Percentiles rank a stretch among this genome's conserved stretches.
phyloP scores from a whole-genome alignment of 2,888 invertebrate species.

The Zygaena filipendulae region DNA sequence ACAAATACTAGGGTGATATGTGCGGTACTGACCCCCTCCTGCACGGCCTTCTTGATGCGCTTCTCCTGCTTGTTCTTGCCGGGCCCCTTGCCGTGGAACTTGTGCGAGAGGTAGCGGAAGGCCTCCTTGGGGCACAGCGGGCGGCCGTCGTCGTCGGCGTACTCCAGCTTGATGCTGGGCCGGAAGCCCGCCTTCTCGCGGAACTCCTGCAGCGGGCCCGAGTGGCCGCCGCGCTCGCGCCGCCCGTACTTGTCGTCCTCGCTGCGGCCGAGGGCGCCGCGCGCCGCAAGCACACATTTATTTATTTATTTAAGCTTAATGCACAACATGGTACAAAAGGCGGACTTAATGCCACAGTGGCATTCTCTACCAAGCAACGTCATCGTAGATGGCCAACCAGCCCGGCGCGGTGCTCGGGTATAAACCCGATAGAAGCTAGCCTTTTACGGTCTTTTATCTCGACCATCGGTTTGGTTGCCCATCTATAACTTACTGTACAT shows the following conservation, averaged over 20 bases:
- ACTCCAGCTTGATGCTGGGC: conserved; percentile 95
- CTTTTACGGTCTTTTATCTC: too few relatives aligned
- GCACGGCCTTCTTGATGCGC: conserved; percentile 91
- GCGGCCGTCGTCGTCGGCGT: conserved; percentile 96
- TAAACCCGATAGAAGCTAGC: too few relatives aligned
- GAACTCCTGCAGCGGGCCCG: conserved; percentile 91
- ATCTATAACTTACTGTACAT: too few relatives aligned
- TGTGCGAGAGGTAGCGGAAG: conserved; percentile 94
- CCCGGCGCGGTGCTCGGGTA: too few relatives aligned
- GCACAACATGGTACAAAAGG: too few relatives aligned
- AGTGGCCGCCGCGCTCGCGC: conserved; percentile 73
- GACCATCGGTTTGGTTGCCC: too few relatives aligned
- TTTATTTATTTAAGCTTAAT: too few relatives aligned
- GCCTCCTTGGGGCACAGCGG: conserved; percentile 95
- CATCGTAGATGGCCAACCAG: background rate
- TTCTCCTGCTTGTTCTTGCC: conserved; percentile 99
- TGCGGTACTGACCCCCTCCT: conserved; percentile 90
- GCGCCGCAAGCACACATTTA: too few relatives aligned
- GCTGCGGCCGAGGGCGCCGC: too few relatives aligned
- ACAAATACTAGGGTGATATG: too few relatives aligned
- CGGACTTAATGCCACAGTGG: too few relatives aligned
- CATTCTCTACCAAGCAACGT: too few relatives aligned
- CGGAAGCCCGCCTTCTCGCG: conserved; percentile 91
- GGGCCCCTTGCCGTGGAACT: conserved; percentile 99
- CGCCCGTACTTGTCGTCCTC: conserved; percentile 84